These are phyloP conservation scores for Mungos mungo DNA, from an alignment of 2,113 vertebrate genomes.

Conservation along the genomic window DNA sequence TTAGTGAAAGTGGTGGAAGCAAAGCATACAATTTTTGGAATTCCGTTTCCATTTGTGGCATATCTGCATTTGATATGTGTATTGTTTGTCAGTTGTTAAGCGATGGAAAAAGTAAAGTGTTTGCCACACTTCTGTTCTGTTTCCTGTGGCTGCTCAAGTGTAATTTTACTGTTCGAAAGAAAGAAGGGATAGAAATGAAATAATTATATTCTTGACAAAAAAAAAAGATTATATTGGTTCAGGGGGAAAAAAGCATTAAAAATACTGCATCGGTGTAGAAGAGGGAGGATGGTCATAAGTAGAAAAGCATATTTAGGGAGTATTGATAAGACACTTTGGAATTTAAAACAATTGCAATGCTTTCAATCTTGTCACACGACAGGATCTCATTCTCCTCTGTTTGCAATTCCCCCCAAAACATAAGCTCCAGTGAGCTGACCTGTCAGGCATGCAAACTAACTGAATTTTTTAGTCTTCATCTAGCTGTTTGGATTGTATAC, in stretches of 20 bases:
- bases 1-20: background rate
- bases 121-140: background rate
- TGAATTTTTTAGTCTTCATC: background rate
- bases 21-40: background rate
- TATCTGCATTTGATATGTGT: background rate
- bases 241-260: background rate
- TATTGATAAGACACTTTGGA: background rate
- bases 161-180: background rate
- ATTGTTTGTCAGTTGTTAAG: background rate
- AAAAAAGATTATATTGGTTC: background rate
- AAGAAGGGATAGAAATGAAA: background rate
- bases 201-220: conserved; percentile 30
- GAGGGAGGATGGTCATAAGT: background rate
- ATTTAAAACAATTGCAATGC: background rate
- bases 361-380: background rate
- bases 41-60: conserved; percentile 10
- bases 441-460: background rate
- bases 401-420: conserved; percentile 14
- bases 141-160: background rate
- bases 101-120: background rate
- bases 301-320: background rate
- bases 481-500: background rate
- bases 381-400: conserved; percentile 61
- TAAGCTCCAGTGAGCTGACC: background rate
- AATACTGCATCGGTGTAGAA: background rate